Base-by-base conservation (phyloP, 2,113 vertebrate species). In the Ornithorhynchus anatinus region DNA sequence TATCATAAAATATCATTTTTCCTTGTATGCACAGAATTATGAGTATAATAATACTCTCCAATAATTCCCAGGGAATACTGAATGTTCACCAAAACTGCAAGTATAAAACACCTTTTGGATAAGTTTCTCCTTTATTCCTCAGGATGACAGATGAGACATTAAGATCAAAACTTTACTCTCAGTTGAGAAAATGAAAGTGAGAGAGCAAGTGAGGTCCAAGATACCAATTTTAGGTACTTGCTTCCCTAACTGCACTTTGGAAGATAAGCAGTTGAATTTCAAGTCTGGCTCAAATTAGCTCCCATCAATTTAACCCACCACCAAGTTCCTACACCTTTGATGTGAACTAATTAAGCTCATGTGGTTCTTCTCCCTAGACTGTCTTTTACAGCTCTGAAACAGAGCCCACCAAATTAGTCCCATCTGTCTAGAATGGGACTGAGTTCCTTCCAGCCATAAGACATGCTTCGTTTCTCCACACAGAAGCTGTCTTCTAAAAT, bases 311-410 rank as follows among this genome's bases (percentile, higher is more conserved):
- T 85, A 90, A 87, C 72, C 27, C 71, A 86, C 63, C 29, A 0
- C 54, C 57, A 80, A 78, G 74, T 74, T 77, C 70, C 48, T 29
- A 33, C 73, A 90, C 69, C 82, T 92, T 87, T 87, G 84, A 91
- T 88, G 82, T 67, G 76, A 89, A 80, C 76, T 90, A 89, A 91
- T 92, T 89, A 87, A 80, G 70, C 71, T 83, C 86, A 71, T 63
- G 81, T 47, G 70, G 69, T 42, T 66, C 71, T 58, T 77, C 61
- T 56, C 73, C 54, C 54, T 37, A 75, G 65, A 60, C 77, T 69
- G 53, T 58, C 52, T 89, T 84, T 72, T 79, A 71, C 33, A 68
- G 73, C 62, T 84, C 82, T 19, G 0, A 61, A 89, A 87, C 0
- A 1, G 45, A 78, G 31, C 66, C 35, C 84, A 74, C 63, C 77